Evolutionary conservation across 2,113 vertebrate genomes (phyloP).

Genomic region (Xiphias gladius): DNA sequence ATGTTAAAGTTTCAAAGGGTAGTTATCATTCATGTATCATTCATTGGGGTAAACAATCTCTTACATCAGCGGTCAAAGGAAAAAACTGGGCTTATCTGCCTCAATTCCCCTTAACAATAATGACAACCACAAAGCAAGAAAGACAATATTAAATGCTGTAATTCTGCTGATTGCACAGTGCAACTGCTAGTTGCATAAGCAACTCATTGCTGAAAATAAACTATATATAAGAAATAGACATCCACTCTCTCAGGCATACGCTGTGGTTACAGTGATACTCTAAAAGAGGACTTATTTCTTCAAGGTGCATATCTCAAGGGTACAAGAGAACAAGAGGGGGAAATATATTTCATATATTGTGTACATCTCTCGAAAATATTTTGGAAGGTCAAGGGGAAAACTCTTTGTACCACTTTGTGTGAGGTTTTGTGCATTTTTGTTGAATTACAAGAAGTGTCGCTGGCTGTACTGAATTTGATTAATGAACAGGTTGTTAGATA

Average conservation of each 20-base stretch:
- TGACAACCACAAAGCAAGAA: constrained; percentile 50
- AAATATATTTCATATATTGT: constrained; percentile 47
- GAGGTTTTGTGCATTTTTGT: constrained; percentile 57
- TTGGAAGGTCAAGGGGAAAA: constrained; percentile 48
- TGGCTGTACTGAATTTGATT: constrained; percentile 34
- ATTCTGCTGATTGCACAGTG: constrained; percentile 75
- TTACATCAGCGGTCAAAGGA: constrained; percentile 43
- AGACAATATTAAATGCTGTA: constrained; percentile 49
- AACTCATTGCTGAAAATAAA: constrained; percentile 67
- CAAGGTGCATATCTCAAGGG: constrained; percentile 75
- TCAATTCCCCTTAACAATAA: constrained; percentile 28
- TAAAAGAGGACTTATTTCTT: constrained; percentile 60
- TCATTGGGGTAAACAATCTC: constrained; percentile 53
- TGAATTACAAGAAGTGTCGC: constrained; percentile 24
- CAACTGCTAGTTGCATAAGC: constrained; percentile 68
- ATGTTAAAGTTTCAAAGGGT: constrained; percentile 46
- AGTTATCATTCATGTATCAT: constrained; percentile 35
- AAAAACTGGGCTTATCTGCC: constrained; percentile 20
- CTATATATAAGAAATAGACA: constrained; percentile 55
- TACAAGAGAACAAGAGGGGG: constrained; percentile 44
- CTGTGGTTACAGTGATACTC: constrained; percentile 65
- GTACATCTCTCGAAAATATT: constrained; percentile 52
- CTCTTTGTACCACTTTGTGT: constrained; percentile 70
- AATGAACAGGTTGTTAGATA: constrained; percentile 26
- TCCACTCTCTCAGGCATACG: constrained; percentile 48